Evolutionary conservation across 2,888 invertebrate genomes (phyloP), one percentile per base, ranked within the genome.

Genomic region (Oegoconia quadripuncta): DNA sequence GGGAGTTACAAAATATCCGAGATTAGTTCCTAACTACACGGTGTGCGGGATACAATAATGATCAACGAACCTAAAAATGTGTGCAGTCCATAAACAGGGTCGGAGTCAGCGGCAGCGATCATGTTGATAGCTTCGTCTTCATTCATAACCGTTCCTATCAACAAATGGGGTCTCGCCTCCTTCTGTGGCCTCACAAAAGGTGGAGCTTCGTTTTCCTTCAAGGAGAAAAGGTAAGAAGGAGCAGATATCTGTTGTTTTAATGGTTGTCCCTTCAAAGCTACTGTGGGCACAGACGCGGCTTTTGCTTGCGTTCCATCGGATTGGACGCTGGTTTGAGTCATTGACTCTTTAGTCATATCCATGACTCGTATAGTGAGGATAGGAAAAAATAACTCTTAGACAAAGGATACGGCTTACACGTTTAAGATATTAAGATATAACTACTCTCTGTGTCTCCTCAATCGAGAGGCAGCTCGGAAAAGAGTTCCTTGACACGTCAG

Each of bases 161-260:
- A 22, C 1, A 86, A 44, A 18, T 44, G 58, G 0, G 83, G 76
- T 11, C 32, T 48, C 0, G 57, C 42, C 35, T 70, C 64, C 9
- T 41, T 51, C 1, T 26, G 63, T 0, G 80, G 77, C 29, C 46
- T 63, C 25, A 39, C 53, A 36, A 84, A 86, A 0, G 84, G 82
- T 1, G 82, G 82, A 0, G 72, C 67, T 1, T 74, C 66, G 16
- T 78, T 77, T n/a, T 74, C 70, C 26, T 59, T 69, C n/a, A 87
- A 44, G 0, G 73, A 83, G 37, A 68, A 55, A 1, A 83, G 58
- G 48, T 82, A 80, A 0, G 72, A 78, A 1, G 87, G 86, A 0
- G 86, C 87, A 0, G 87, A 87, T 15, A 59, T 62, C 41, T 84
- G 79, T 0, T 51, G 41, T 37, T 61, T 66, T 12, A 65, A 27